These are phyloP conservation scores for Garrulus glandarius DNA, from an alignment of 2,797 vertebrate genomes.

Conservation along the genomic window DNA sequence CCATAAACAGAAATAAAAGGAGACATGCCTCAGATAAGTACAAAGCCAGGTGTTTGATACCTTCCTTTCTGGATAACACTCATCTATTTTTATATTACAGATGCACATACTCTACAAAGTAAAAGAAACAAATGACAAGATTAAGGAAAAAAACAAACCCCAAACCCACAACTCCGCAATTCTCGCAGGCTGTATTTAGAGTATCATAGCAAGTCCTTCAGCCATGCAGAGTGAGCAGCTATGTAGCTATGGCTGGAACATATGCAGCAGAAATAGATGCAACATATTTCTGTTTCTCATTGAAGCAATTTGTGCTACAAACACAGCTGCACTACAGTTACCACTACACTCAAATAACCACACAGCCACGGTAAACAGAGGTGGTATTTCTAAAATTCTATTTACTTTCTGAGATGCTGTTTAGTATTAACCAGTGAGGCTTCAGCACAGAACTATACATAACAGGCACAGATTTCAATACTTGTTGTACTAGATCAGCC, in stretches of 20 bases:
- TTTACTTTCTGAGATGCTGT: not conserved
- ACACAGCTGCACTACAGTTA: not conserved
- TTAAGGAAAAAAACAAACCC: not conserved
- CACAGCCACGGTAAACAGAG: not conserved
- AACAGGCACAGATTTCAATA: not conserved
- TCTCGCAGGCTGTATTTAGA: not conserved
- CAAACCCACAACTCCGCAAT: not conserved
- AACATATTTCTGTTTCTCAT: not conserved
- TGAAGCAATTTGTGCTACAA: not conserved
- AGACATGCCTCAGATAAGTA: not conserved
- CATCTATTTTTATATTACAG: not conserved
- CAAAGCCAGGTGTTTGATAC: not conserved
- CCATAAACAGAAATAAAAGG: not conserved
- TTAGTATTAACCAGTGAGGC: not conserved
- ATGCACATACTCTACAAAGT: not conserved
- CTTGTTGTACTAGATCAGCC: accelerated
- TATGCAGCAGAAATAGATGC: not conserved
- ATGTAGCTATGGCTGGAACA: not conserved
- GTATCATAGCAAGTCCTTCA: not conserved
- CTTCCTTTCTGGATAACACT: not conserved
- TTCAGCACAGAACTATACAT: not conserved
- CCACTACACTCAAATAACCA: not conserved
- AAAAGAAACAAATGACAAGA: not conserved
- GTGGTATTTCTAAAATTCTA: not conserved
- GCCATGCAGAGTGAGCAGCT: not conserved